A percentile compares a stretch with the other conserved stretches of the same genome.
Evolutionary conservation across 2,888 invertebrate species (phyloP).

Genomic region (Exephanes ischioxanthus): DNA sequence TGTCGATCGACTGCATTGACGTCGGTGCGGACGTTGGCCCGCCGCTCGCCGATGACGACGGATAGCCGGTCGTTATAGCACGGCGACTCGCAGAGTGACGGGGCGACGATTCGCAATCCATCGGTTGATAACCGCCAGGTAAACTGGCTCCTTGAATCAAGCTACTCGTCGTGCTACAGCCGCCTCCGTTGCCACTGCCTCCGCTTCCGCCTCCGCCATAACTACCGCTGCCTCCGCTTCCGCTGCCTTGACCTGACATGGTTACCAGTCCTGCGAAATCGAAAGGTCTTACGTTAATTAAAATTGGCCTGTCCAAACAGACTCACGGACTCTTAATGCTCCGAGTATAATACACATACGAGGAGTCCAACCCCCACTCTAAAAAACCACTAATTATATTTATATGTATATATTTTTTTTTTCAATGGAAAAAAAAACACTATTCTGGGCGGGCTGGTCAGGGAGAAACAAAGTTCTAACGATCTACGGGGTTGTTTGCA

Average conservation of each 20-base stretch:
- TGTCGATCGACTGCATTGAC: slow-evolving; percentile 82
- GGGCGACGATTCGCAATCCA: slow-evolving; percentile 92
- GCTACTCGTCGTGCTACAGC: slow-evolving; percentile 76
- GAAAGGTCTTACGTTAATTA: slow-evolving; percentile 67
- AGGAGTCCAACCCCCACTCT: slow-evolving; percentile 70
- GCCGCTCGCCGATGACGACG: slow-evolving; percentile 75
- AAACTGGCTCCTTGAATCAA: slow-evolving; percentile 83
- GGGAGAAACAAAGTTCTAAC: slow-evolving; percentile 73
- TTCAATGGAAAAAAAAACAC: slow-evolving; percentile 67
- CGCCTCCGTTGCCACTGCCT: slow-evolving; percentile 79
- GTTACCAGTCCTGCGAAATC: slow-evolving; percentile 83
- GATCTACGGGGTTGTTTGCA: slow-evolving; percentile 77
- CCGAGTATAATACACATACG: slow-evolving; percentile 45
- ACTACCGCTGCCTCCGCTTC: slow-evolving; percentile 70
- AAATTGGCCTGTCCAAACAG: slow-evolving; percentile 53
- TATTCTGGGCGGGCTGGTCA: slow-evolving; percentile 60
- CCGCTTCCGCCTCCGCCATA: slow-evolving; percentile 72
- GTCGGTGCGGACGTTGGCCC: slow-evolving; percentile 78
- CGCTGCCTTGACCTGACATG: slow-evolving; percentile 84
- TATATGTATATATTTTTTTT: no score
- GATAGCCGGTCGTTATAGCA: slow-evolving; percentile 76
- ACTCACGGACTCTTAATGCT: slow-evolving; percentile 38
- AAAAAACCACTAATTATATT: slow-evolving; percentile 74
- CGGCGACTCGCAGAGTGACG: slow-evolving; percentile 83
- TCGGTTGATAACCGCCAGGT: slow-evolving; percentile 86